phyloP scores from a whole-genome alignment of 2,888 invertebrate genomes.

The Eupithecia vulgata region DNA sequence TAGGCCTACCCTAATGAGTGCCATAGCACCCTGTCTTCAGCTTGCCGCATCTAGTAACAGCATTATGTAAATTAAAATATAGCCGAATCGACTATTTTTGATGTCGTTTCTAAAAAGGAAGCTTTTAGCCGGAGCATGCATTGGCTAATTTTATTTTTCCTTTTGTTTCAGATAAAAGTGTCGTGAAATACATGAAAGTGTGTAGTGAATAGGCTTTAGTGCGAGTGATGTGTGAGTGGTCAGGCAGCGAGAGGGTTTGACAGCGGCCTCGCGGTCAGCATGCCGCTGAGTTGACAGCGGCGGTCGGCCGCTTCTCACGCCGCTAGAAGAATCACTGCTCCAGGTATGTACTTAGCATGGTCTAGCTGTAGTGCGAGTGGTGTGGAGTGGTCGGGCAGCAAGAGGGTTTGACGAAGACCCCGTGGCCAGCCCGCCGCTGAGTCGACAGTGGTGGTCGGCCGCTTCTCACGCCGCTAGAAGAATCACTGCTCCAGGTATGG shows the following conservation, averaged over 20 bases:
- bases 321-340: slow-evolving; percentile 66
- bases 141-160: background rate
- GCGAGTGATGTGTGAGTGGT: slow-evolving; percentile 53
- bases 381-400: slow-evolving; percentile 55
- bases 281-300: slow-evolving; percentile 81
- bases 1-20: too few species aligned
- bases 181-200: slow-evolving; percentile 57
- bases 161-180: slow-evolving; percentile 73
- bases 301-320: slow-evolving; percentile 77
- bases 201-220: slow-evolving; percentile 36
- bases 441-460: slow-evolving; percentile 79
- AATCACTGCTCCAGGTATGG: slow-evolving; percentile 65
- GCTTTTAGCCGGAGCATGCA: too few species aligned
- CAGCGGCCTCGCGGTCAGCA: slow-evolving; percentile 57
- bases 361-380: slow-evolving; percentile 44
- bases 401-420: slow-evolving; percentile 51
- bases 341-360: slow-evolving; percentile 57
- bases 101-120: too few species aligned
- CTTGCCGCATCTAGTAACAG: too few species aligned
- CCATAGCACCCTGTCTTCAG: too few species aligned
- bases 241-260: slow-evolving; percentile 52
- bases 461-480: slow-evolving; percentile 77
- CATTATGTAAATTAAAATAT: too few species aligned
- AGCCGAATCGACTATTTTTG: too few species aligned
- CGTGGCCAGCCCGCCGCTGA: slow-evolving; percentile 69